Conservation (phyloP, 2,113 vertebrate species). For the Puffinus mauretanicus region DNA sequence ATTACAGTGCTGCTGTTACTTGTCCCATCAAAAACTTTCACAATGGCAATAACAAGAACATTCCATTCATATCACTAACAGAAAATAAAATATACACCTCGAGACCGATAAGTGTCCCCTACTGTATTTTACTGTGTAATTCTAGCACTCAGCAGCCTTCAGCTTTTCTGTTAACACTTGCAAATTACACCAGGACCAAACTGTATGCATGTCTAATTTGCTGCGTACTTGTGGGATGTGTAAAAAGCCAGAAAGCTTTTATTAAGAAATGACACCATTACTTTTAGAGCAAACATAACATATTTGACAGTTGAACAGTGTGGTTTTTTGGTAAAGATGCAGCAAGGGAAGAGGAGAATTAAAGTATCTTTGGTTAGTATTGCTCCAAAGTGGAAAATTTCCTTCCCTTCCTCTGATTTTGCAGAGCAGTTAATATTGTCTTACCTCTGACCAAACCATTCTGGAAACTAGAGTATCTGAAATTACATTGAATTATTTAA, state of each 20-base stretch:
- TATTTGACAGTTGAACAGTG: neutral
- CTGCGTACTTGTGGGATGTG: neutral
- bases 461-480: conserved; percentile 84
- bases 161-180: neutral
- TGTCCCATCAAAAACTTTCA: neutral
- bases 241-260: neutral
- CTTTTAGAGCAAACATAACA: neutral
- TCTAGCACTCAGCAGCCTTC: neutral
- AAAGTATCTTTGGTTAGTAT: neutral
- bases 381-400: neutral
- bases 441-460: conserved; percentile 67
- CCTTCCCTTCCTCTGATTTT: neutral
- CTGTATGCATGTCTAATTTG: neutral
- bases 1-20: neutral
- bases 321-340: neutral
- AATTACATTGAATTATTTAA: conserved; percentile 97
- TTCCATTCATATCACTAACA: neutral
- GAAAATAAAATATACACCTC: neutral
- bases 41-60: neutral
- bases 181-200: neutral
- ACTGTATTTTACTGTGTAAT: neutral
- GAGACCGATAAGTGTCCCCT: neutral
- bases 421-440: conserved; percentile 42
- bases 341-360: neutral
- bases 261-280: neutral